Conservation (phyloP, 2,113 vertebrate genomes). For the Elachura formosa region DNA sequence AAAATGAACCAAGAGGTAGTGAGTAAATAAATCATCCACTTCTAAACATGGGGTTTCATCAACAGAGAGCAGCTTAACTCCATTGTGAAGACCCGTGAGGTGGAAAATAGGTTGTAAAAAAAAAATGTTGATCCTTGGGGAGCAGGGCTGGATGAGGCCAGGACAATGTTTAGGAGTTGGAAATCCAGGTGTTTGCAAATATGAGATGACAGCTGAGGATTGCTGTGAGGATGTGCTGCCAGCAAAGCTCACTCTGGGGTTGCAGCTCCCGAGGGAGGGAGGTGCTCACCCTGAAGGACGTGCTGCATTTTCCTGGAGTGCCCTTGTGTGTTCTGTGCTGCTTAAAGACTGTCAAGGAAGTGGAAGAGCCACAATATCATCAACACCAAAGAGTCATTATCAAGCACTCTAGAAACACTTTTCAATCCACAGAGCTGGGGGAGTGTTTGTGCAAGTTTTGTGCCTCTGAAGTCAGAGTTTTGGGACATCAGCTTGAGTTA, state of each 20-base stretch:
- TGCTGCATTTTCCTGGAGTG: background rate
- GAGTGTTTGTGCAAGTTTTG: background rate
- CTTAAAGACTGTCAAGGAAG: background rate
- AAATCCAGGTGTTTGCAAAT: slow-evolving; percentile 26
- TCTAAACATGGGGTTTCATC: background rate
- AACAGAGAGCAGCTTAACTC: background rate
- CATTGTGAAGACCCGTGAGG: background rate
- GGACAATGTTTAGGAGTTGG: background rate
- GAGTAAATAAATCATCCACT: background rate
- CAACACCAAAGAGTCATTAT: background rate
- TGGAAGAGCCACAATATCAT: background rate
- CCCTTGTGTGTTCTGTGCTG: background rate
- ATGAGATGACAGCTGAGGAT: background rate
- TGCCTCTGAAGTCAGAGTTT: background rate
- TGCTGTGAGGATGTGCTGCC: background rate
- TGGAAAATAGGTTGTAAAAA: background rate
- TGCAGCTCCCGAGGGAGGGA: background rate
- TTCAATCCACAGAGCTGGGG: background rate
- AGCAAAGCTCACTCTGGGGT: background rate
- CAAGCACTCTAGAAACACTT: background rate
- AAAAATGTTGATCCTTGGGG: background rate
- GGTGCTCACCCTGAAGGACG: background rate
- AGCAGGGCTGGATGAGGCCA: background rate
- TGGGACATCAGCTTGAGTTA: background rate
- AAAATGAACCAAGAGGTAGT: background rate